Base-by-base conservation (phyloP, 1,140 invertebrate species). In the Galleria mellonella region DNA sequence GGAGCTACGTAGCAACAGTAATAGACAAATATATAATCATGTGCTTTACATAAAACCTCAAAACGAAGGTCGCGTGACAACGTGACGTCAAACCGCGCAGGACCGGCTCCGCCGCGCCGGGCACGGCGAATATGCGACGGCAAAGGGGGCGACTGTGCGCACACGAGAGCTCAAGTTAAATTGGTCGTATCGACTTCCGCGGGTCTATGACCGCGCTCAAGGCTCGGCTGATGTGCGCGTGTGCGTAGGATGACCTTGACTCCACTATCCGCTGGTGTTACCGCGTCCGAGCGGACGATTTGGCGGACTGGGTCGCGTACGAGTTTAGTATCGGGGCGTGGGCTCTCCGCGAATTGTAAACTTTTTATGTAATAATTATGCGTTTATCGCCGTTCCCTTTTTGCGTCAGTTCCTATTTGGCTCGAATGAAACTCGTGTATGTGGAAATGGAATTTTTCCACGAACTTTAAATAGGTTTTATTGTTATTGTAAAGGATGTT, bases 1-100 rank as follows among this genome's bases (percentile, higher is more conserved):
- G 14, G 15, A 9, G n/a, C 35, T 9, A 37, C 46, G 46, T 40
- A 37, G 46, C 17, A 48, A 48, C 46, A 48, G 31, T 31, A 42
- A 42, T 42, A 47, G 45, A 35, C 28, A 39, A 35, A 40, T 31
- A n/a, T n/a, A 31, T 15, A 38, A 28, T 46, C 66, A 55, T 54
- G 62, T 67, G 60, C 64, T 73, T 78, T 58, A 70, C 65, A 78
- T 78, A 74, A 46, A 73, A 66, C 63, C 69, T 66, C 52, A 51
- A 55, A 58, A 52, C 59, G 68, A 78, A 81, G 74, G 77, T 50
- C 75, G 61, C 37, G 70, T 82, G 74, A 78, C 75, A 77, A 75
- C 59, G 51, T 37, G 41, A 17, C 49, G 50, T 52, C 77, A 67
- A 74, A 40, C 32, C 1, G 1, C 12, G 0, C 14, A n/a, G 43